Percentiles rank a stretch among this genome's conserved stretches.
phyloP scores from a whole-genome alignment of 2,797 vertebrate genomes.

The Phoebastria nigripes region DNA sequence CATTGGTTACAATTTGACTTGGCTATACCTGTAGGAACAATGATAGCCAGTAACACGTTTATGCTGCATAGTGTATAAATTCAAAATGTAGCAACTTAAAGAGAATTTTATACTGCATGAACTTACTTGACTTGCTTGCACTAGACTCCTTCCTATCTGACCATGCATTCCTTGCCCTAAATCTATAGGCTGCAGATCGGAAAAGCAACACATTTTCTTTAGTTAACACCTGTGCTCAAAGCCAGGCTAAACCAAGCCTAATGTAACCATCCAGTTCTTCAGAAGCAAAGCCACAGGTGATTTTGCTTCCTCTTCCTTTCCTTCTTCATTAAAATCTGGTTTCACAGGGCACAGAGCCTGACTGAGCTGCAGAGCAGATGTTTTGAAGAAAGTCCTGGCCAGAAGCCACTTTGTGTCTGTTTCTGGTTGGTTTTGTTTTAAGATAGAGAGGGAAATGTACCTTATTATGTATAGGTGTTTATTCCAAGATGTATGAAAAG shows the following conservation, averaged over 20 bases:
- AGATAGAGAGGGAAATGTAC: background rate
- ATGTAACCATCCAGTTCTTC: slow-evolving; percentile 21
- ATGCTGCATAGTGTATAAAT: background rate
- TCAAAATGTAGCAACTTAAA: background rate
- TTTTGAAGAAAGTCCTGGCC: slow-evolving; percentile 23
- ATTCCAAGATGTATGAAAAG: background rate
- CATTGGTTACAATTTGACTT: background rate
- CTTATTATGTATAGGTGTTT: background rate
- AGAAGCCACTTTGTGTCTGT: background rate
- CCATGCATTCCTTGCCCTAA: background rate
- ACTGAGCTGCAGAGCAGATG: slow-evolving; percentile 13
- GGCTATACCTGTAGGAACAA: background rate
- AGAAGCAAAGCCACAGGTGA: slow-evolving; percentile 60
- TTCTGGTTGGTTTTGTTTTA: slow-evolving; percentile 4
- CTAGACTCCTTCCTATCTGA: background rate
- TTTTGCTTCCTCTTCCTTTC: slow-evolving; percentile 56
- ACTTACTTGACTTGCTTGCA: background rate
- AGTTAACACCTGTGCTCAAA: slow-evolving; percentile 24
- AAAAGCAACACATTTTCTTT: background rate
- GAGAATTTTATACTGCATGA: background rate
- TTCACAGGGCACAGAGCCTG: slow-evolving; percentile 14
- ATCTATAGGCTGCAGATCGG: background rate
- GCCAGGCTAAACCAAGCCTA: background rate
- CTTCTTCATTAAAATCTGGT: slow-evolving; percentile 47
- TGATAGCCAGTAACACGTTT: background rate